These are phyloP conservation scores for Prostheceraeus crozeri DNA, from an alignment of 2,888 invertebrate genomes.

Conservation along the genomic window DNA sequence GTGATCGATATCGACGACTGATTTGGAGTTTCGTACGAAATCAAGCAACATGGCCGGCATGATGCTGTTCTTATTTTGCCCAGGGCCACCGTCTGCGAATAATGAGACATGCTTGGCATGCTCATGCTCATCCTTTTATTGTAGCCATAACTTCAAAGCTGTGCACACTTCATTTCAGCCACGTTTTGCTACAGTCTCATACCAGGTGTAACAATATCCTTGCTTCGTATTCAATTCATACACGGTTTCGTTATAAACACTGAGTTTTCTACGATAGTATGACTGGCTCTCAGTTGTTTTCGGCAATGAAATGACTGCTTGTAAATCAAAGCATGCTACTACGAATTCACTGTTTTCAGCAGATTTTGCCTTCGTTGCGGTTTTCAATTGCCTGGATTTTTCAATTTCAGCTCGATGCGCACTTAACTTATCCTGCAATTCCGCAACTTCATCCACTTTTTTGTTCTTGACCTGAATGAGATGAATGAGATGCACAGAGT, in stretches of 20 bases:
- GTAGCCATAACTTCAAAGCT: background rate
- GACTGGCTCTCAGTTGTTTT: no score
- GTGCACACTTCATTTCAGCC: background rate
- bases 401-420: no score
- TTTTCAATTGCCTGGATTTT: no score
- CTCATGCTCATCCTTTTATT: background rate
- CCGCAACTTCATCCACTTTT: no score
- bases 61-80: slow-evolving; percentile 8
- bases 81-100: slow-evolving; percentile 7
- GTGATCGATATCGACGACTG: background rate
- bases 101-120: background rate
- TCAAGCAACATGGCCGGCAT: background rate
- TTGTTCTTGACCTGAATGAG: no score
- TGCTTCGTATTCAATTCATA: background rate
- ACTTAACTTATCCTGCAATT: no score
- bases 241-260: background rate
- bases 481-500: no score
- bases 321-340: no score
- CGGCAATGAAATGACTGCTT: no score
- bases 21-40: background rate
- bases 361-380: no score
- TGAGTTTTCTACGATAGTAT: no score
- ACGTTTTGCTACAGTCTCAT: background rate
- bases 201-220: background rate
- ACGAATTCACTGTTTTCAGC: no score